A percentile compares a stretch with the other conserved stretches of the same genome.
Conservation (phyloP, 2,113 vertebrate genomes). For the Conger conger region DNA sequence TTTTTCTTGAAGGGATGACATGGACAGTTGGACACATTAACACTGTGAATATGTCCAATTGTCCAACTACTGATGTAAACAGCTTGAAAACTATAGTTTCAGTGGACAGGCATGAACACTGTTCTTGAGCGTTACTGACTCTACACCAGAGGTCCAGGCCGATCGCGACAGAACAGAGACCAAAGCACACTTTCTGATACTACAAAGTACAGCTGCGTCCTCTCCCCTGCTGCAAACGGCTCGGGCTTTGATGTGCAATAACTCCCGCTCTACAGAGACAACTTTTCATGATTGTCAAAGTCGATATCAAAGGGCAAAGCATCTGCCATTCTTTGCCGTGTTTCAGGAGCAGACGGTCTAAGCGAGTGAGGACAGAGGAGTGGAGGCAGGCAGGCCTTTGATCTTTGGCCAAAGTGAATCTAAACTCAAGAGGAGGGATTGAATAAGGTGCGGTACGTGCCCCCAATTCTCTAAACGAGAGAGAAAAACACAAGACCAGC, state of each 20-base stretch:
- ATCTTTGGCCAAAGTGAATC: conserved; percentile 63
- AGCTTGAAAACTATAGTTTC: not conserved
- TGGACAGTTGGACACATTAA: not conserved
- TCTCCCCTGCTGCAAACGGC: not conserved
- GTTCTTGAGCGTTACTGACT: not conserved
- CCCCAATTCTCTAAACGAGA: conserved; percentile 59
- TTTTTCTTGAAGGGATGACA: not conserved
- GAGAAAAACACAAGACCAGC: conserved; percentile 52
- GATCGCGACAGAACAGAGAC: not conserved
- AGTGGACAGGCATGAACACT: not conserved
- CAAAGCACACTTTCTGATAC: not conserved
- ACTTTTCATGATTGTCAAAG: conserved; percentile 64
- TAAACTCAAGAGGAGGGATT: conserved; percentile 46
- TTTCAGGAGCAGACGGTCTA: conserved; percentile 44
- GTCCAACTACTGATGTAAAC: too few species aligned
- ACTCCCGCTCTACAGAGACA: conserved; percentile 38
- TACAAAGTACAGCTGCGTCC: not conserved
- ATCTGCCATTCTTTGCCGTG: conserved; percentile 49
- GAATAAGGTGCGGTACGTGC: conserved; percentile 65
- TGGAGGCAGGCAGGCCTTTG: conserved; percentile 64
- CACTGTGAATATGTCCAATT: not conserved
- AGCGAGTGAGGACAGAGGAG: conserved; percentile 47
- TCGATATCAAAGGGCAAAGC: conserved; percentile 64
- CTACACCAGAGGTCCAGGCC: not conserved
- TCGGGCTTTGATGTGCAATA: not conserved